Conservation (phyloP, 2,797 vertebrate species). For the Triplophysa bombifrons region DNA sequence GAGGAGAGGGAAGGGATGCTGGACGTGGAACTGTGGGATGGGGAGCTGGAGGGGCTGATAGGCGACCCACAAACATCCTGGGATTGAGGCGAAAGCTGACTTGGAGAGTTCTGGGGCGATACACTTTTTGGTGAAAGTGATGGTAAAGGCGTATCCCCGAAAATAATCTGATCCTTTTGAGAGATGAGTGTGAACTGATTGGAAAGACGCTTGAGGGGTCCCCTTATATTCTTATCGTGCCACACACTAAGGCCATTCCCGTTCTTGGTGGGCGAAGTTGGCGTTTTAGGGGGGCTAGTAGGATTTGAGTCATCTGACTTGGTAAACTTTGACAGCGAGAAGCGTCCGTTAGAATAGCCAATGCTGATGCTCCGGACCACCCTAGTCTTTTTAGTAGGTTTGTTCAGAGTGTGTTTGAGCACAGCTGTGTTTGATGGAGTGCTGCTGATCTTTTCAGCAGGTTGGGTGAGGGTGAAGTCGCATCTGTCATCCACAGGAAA, state of each 20-base stretch:
- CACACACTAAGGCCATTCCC: conserved; percentile 58
- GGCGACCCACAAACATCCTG: conserved; percentile 62
- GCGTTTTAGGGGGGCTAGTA: conserved; percentile 17
- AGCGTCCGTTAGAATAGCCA: conserved; percentile 72
- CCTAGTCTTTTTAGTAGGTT: conserved; percentile 74
- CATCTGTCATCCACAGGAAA: conserved; percentile 81
- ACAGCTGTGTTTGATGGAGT: conserved; percentile 57
- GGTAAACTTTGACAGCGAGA: conserved; percentile 70
- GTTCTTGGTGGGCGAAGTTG: conserved; percentile 41
- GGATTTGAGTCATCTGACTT: conserved; percentile 65
- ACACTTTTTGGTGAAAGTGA: conserved; percentile 40
- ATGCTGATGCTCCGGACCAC: conserved; percentile 72
- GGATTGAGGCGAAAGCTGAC: conserved; percentile 57
- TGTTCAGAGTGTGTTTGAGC: conserved; percentile 73
- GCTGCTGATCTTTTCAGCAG: conserved; percentile 64
- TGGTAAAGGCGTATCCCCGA: conserved; percentile 51
- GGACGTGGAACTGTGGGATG: conserved; percentile 48
- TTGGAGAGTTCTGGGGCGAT: conserved; percentile 49
- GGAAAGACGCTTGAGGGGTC: conserved; percentile 51
- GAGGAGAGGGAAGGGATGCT: conserved; percentile 48
- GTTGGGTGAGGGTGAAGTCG: conserved; percentile 69
- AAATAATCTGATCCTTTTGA: conserved; percentile 67
- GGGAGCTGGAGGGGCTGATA: conserved; percentile 32
- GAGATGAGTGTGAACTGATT: conserved; percentile 56
- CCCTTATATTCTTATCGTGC: conserved; percentile 54